Base-by-base conservation (phyloP, 2,113 vertebrate genomes). In the Halichoerus grypus region DNA sequence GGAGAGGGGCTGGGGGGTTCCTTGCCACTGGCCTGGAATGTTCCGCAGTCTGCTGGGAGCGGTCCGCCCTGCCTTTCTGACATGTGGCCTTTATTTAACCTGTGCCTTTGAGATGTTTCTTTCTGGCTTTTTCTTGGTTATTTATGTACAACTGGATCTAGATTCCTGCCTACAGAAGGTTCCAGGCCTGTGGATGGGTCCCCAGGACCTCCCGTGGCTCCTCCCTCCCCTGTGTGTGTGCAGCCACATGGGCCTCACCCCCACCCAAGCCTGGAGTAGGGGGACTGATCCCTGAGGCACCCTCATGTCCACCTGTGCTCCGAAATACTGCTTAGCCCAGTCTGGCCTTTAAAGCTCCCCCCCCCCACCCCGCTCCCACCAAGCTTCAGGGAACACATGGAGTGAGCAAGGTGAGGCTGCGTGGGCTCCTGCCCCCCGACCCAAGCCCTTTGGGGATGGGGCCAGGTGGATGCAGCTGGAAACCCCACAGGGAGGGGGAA, bases 381-480 rank as follows among this genome's bases (percentile, higher is more conserved):
- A 28, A 19, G 14, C 39, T 49, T 16, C 3, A 3, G 42, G 72
- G 42, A 46, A 15, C 42, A 4, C 31, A 69, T 16, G 15, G 72
- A 46, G 4, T 7, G 7, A 26, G 39, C 24, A 4, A 26, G 5
- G 39, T 4, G 72, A 42, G 71, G 22, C 71, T 13, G 22, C 72
- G 9, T 26, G 24, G 28, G 42, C 24, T 28, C 31, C 13, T 4
- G 15, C 28, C 69, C 2, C 2, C 4, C 53, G 33, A 18, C 15
- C 6, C 10, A 10, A 12, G 16, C 55, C 59, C 46, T 49, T 8
- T 31, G 5, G 15, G 51, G 51, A 28, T 4, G 15, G 39, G 59
- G 22, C 7, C 33, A 0, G 5, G 22, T 55, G 49, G 22, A 5
- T 9, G 16, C 22, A 1, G 24, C n/a, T 31, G n/a, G 33, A 16